Percentiles rank a stretch among this genome's conserved stretches.
Evolutionary conservation across 1,140 invertebrate genomes (phyloP).

Genomic region (Drosophila busckii): DNA sequence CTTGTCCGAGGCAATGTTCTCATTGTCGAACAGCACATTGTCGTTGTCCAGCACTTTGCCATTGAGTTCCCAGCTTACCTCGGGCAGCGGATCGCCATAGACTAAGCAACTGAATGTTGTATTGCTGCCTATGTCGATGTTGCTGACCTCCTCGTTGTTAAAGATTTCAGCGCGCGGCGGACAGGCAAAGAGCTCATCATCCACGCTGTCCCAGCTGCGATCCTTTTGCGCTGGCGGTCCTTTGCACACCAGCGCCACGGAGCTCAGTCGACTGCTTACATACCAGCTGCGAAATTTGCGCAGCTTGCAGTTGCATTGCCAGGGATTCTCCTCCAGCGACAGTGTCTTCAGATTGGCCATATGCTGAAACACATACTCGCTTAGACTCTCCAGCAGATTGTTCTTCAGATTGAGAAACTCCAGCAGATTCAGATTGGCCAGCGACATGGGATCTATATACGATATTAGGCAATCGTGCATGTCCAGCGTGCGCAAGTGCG

Average conservation of each 20-base stretch:
- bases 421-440: constrained; percentile 83
- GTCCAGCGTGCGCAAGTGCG: constrained; percentile 86
- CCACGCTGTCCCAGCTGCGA: constrained; percentile 84
- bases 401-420: constrained; percentile 86
- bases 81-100: constrained; percentile 89
- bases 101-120: constrained; percentile 89
- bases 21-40: constrained; percentile 77
- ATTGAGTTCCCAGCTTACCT: constrained; percentile 90
- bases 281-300: constrained; percentile 90
- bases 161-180: constrained; percentile 82
- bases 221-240: constrained; percentile 82
- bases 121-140: constrained; percentile 86
- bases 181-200: constrained; percentile 86
- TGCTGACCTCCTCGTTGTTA: constrained; percentile 82
- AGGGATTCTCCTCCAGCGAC: constrained; percentile 90
- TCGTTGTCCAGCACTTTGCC: constrained; percentile 82
- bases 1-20: constrained; percentile 71
- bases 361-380: constrained; percentile 83
- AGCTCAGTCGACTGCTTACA: constrained; percentile 84
- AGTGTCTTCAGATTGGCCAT: constrained; percentile 87
- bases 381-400: constrained; percentile 85
- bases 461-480: constrained; percentile 88
- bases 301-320: constrained; percentile 92
- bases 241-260: constrained; percentile 83
- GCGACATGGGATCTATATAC: constrained; percentile 85